Evolutionary conservation across 2,113 vertebrate species (phyloP).

Genomic region (Seriola dumerili): DNA sequence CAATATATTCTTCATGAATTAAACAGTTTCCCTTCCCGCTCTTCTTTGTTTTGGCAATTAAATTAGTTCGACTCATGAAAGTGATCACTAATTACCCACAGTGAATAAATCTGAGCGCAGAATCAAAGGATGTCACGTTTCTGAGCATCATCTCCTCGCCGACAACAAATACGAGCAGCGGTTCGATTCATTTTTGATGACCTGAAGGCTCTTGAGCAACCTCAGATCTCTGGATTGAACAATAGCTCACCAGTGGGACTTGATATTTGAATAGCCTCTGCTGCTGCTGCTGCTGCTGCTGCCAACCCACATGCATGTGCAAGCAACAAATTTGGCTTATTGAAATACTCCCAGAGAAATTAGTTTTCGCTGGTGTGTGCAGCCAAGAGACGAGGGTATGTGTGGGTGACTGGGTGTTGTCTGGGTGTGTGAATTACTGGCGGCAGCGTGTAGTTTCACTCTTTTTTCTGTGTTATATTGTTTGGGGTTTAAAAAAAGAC

Average conservation of each 20-base stretch:
- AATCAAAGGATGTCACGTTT: background rate
- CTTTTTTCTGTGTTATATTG: constrained; percentile 1
- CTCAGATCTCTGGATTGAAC: constrained; percentile 25
- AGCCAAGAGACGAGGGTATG: constrained; percentile 3
- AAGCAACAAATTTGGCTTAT: constrained; percentile 30
- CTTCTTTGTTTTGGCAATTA: constrained; percentile 32
- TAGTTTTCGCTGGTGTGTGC: background rate
- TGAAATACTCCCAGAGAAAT: constrained; percentile 42
- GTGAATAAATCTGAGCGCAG: background rate
- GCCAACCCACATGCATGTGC: constrained; percentile 47
- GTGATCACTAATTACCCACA: constrained; percentile 22
- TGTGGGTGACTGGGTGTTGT: constrained; percentile 49
- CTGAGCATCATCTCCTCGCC: background rate
- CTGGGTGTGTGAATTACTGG: constrained; percentile 39
- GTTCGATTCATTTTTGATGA: constrained; percentile 30
- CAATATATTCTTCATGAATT: constrained; percentile 33
- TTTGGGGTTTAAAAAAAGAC: constrained; percentile 32
- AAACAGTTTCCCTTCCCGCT: constrained; percentile 4
- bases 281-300: constrained; percentile 2
- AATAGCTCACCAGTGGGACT: constrained; percentile 1
- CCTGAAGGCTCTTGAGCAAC: constrained; percentile 19
- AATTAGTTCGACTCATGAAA: background rate
- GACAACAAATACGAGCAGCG: constrained; percentile 5
- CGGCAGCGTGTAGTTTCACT: constrained; percentile 7
- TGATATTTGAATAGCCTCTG: constrained; percentile 7